phyloP scores from a whole-genome alignment of 2,113 vertebrate species.

The Holacanthus passer region DNA sequence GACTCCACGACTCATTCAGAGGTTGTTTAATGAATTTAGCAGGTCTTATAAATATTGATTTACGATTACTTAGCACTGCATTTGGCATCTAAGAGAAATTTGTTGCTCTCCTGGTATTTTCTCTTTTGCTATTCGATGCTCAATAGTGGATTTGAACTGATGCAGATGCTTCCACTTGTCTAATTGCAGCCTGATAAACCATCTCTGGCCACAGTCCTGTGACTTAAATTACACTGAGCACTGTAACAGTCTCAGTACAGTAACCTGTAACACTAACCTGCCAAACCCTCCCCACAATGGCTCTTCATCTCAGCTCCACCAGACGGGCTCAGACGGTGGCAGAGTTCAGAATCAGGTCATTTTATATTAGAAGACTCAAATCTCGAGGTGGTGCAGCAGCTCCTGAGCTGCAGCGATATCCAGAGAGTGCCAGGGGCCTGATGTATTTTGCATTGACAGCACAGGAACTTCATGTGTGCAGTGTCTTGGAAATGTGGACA shows the following conservation, averaged over 20 bases:
- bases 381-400: constrained; percentile 56
- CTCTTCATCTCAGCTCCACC: constrained; percentile 48
- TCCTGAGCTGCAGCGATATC: constrained; percentile 54
- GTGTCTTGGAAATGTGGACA: constrained; percentile 6
- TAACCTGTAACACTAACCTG: too few relatives aligned
- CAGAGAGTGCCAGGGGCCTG: constrained; percentile 46
- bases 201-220: constrained; percentile 30
- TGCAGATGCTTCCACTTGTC: constrained; percentile 8
- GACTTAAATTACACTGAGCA: constrained; percentile 65
- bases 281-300: constrained; percentile 52
- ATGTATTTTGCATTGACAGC: constrained; percentile 52
- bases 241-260: constrained; percentile 23
- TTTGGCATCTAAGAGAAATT: background rate
- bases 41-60: background rate
- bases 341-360: constrained; percentile 70
- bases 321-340: constrained; percentile 63
- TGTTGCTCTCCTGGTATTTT: background rate
- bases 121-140: background rate
- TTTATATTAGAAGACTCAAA: constrained; percentile 56
- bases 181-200: constrained; percentile 32
- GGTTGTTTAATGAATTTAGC: background rate
- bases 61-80: background rate
- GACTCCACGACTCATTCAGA: constrained; percentile 9
- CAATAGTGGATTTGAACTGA: background rate
- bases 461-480: constrained; percentile 22